Conservation (phyloP, 2,113 vertebrate genomes). For the Cyanistes caeruleus region DNA sequence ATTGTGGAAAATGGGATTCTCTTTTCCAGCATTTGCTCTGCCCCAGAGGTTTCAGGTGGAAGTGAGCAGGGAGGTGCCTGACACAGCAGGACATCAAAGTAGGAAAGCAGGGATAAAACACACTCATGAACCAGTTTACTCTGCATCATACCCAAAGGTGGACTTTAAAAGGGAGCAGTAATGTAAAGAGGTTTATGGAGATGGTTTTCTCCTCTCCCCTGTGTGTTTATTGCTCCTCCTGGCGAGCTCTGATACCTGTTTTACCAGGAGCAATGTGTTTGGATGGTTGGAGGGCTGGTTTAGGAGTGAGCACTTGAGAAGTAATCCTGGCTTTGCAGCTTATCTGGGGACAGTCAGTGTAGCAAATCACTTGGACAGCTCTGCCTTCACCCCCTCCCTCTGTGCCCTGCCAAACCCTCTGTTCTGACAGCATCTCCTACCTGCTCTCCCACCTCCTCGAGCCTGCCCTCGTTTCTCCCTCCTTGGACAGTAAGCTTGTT, state of each 20-base stretch:
- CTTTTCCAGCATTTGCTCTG: neutral
- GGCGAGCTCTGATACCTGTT: neutral
- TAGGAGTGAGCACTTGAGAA: neutral
- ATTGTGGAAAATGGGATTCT: neutral
- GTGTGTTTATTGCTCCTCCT: neutral
- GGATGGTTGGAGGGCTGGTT: neutral
- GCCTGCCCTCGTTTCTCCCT: neutral
- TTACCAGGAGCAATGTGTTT: neutral
- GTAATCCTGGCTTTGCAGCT: neutral
- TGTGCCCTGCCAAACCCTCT: neutral
- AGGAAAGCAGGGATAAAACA: neutral
- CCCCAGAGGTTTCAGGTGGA: neutral
- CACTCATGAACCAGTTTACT: neutral
- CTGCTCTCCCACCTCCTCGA: neutral
- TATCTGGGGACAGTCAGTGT: neutral
- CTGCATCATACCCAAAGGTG: neutral
- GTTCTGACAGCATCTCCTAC: neutral
- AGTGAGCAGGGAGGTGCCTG: neutral
- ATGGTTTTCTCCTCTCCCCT: neutral
- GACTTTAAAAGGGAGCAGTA: neutral
- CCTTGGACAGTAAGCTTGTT: neutral
- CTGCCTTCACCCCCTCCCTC: neutral
- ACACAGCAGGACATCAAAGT: neutral
- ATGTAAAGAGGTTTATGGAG: slow-evolving; percentile 23
- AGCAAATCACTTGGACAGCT: neutral